These are phyloP conservation scores for Penaeus japonicus DNA, from an alignment of 1,140 invertebrate genomes.

Conservation along the genomic window DNA sequence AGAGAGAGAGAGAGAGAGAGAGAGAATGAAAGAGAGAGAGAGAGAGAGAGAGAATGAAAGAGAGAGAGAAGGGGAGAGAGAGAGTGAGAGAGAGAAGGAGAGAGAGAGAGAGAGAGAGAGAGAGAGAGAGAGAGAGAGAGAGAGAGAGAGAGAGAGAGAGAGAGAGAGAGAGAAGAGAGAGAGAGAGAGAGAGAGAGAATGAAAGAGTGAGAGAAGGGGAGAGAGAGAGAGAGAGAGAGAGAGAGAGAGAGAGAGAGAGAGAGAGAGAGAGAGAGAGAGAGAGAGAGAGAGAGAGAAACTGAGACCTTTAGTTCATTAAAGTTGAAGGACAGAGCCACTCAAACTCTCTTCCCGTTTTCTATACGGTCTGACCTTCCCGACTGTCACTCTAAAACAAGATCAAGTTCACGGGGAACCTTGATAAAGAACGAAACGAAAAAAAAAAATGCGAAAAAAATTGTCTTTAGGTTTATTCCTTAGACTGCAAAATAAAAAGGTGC, in stretches of 20 bases:
- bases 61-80: not conserved
- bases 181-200: not conserved
- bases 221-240: not conserved
- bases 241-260: not conserved
- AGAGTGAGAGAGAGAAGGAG: not conserved
- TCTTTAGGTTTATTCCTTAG: too few species aligned
- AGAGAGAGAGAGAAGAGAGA: not conserved
- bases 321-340: too few species aligned
- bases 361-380: too few species aligned
- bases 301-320: too few species aligned
- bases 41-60: not conserved
- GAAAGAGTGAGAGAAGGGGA: not conserved
- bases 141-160: not conserved
- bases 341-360: too few species aligned
- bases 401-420: too few species aligned
- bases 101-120: not conserved
- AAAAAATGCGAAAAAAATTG: too few species aligned
- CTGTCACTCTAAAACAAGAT: too few species aligned
- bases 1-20: not conserved
- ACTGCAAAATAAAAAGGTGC: too few species aligned
- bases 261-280: too few species aligned
- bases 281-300: too few species aligned
- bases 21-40: not conserved
- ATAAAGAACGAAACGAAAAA: too few species aligned
- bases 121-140: not conserved